A percentile compares a stretch with the other conserved stretches of the same genome.
phyloP scores from a whole-genome alignment of 2,797 vertebrate species.

The Esox lucius region DNA sequence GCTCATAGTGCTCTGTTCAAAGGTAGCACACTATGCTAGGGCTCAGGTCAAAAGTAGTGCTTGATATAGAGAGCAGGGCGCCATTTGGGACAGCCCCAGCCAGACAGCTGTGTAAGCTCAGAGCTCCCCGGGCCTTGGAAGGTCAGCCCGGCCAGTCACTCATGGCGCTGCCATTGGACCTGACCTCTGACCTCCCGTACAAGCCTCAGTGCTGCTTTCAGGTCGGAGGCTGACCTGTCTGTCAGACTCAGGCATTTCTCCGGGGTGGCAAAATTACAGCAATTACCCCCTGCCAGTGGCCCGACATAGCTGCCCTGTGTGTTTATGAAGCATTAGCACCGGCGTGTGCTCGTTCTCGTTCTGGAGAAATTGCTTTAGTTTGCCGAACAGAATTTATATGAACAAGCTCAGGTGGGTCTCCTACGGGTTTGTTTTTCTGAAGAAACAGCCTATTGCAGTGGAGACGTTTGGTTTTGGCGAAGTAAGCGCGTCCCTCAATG shows the following conservation, averaged over 20 bases:
- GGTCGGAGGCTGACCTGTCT: constrained; percentile 33
- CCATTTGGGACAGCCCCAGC: not conserved
- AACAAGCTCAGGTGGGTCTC: too few species aligned
- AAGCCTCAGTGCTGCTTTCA: constrained; percentile 41
- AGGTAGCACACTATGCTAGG: too few species aligned
- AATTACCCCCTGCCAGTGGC: constrained; percentile 46
- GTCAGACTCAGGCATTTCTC: constrained; percentile 41
- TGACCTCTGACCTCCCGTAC: constrained; percentile 53
- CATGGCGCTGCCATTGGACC: constrained; percentile 43
- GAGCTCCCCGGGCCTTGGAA: not conserved
- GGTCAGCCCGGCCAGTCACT: constrained; percentile 27
- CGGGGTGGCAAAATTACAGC: constrained; percentile 48
- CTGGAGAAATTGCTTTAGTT: too few species aligned
- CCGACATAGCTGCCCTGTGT: not conserved
- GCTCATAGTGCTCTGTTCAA: not conserved
- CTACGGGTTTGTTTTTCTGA: too few species aligned
- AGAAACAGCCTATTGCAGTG: too few species aligned
- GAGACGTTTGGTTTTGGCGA: too few species aligned
- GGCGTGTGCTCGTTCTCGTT: too few species aligned
- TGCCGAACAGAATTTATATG: too few species aligned
- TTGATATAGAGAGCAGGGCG: not conserved
- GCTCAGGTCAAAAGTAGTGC: not conserved
- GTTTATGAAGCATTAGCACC: too few species aligned
- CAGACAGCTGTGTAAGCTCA: constrained; percentile 45
- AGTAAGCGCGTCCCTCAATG: too few species aligned